Evolutionary conservation across 2,797 vertebrate genomes (phyloP).

Genomic region (Zalophus californianus): DNA sequence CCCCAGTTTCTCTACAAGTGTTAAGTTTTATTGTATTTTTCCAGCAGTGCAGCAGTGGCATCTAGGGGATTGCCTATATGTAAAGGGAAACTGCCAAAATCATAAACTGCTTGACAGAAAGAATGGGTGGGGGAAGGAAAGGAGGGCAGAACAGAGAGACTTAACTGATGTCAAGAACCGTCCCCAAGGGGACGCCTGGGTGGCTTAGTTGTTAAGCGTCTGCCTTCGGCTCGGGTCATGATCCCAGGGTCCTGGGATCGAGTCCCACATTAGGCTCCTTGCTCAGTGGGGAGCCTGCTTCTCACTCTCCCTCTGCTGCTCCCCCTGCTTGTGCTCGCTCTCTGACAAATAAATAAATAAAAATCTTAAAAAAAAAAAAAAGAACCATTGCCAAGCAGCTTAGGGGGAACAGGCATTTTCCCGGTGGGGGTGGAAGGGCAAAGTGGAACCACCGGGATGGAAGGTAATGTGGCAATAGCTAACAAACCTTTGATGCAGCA

Average conservation of each 20-base stretch:
- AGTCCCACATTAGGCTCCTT: no score
- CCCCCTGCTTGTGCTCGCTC: no score
- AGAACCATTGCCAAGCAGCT: not conserved
- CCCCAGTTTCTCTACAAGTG: constrained; percentile 1
- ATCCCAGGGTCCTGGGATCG: no score
- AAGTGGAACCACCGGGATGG: not conserved
- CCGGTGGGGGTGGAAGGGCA: not conserved
- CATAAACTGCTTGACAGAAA: not conserved
- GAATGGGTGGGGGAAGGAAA: not conserved
- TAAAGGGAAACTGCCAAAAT: not conserved
- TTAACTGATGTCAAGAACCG: not conserved
- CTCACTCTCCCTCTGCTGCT: no score
- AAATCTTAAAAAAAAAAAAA: not conserved
- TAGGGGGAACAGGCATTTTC: not conserved
- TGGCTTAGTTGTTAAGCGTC: no score
- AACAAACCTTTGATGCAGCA: not conserved
- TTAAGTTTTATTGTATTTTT: constrained; percentile 19
- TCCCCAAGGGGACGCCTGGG: not conserved
- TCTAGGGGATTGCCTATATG: not conserved
- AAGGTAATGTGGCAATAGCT: not conserved
- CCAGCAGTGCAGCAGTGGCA: not conserved
- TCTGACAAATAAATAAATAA: no score
- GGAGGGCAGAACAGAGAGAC: not conserved
- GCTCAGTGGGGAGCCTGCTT: no score
- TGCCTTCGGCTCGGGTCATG: no score